A percentile compares a stretch with the other conserved stretches of the same genome.
Evolutionary conservation across 1,140 invertebrate genomes (phyloP).

Genomic region (Bombus affinis): DNA sequence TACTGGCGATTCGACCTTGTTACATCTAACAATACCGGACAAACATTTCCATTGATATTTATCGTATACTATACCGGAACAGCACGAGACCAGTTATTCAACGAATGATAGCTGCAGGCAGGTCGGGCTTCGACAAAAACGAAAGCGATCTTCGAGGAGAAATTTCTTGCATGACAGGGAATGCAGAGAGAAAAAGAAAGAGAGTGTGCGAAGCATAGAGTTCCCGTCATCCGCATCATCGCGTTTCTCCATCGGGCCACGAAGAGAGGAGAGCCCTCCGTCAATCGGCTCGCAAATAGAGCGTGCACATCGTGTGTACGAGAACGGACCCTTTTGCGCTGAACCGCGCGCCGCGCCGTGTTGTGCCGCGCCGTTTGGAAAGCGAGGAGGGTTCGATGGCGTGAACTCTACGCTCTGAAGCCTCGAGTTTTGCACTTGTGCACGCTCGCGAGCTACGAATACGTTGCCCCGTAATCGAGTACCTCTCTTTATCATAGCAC

Average conservation of each 20-base stretch:
- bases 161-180: slow-evolving; percentile 16
- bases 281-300: slow-evolving; percentile 66
- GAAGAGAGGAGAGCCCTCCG: slow-evolving; percentile 50
- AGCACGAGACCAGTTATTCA: background rate
- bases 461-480: slow-evolving; percentile 11
- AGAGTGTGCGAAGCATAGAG: background rate
- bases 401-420: slow-evolving; percentile 47
- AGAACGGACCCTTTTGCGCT: slow-evolving; percentile 60
- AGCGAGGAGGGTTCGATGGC: slow-evolving; percentile 46
- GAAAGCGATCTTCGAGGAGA: slow-evolving; percentile 34
- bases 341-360: slow-evolving; percentile 5
- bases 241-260: slow-evolving; percentile 43
- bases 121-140: background rate
- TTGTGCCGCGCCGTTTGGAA: slow-evolving; percentile 1
- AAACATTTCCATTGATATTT: too few species aligned
- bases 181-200: background rate
- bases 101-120: background rate
- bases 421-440: slow-evolving; percentile 4
- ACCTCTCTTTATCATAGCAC: slow-evolving; percentile 1
- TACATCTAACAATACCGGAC: too few species aligned
- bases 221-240: slow-evolving; percentile 53
- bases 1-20: too few species aligned
- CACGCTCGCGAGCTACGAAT: slow-evolving; percentile 21
- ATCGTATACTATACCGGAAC: background rate
- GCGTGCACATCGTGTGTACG: slow-evolving; percentile 58